Percentiles rank a stretch among this genome's conserved stretches.
Conservation (phyloP, 2,113 vertebrate species). For the Cinclus cinclus region DNA sequence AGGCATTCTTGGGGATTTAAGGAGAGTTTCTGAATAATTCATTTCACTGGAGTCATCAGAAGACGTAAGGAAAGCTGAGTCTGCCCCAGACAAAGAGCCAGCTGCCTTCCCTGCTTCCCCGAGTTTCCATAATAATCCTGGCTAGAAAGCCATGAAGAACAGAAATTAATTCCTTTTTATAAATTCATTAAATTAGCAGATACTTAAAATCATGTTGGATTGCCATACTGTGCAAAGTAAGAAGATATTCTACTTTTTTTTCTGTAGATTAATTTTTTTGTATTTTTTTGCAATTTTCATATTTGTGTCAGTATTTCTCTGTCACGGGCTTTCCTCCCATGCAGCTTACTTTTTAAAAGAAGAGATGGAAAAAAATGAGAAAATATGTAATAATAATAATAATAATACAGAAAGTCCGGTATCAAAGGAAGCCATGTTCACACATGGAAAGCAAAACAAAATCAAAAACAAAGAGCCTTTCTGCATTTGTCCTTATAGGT, state of each 20-base stretch:
- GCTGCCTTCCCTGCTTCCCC: background rate
- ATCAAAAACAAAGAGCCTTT: fast-evolving
- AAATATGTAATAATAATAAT: background rate
- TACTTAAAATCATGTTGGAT: background rate
- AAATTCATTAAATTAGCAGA: background rate
- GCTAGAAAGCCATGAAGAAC: background rate
- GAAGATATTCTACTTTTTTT: background rate
- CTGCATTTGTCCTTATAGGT: background rate
- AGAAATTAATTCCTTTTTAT: background rate
- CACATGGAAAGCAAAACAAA: background rate
- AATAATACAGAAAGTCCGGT: background rate
- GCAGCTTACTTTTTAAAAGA: background rate
- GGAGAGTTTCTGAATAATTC: background rate
- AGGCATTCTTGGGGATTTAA: background rate
- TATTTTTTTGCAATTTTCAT: background rate
- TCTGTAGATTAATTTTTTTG: too few relatives aligned
- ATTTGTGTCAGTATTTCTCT: background rate
- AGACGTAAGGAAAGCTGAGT: background rate
- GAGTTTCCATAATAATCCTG: background rate
- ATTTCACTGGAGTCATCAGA: background rate
- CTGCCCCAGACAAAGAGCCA: background rate
- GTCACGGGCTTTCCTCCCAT: fast-evolving
- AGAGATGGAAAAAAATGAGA: background rate
- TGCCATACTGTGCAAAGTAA: background rate
- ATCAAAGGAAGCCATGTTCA: background rate